Conservation (phyloP, 1,140 invertebrate species). For the Chironomus tepperi region DNA sequence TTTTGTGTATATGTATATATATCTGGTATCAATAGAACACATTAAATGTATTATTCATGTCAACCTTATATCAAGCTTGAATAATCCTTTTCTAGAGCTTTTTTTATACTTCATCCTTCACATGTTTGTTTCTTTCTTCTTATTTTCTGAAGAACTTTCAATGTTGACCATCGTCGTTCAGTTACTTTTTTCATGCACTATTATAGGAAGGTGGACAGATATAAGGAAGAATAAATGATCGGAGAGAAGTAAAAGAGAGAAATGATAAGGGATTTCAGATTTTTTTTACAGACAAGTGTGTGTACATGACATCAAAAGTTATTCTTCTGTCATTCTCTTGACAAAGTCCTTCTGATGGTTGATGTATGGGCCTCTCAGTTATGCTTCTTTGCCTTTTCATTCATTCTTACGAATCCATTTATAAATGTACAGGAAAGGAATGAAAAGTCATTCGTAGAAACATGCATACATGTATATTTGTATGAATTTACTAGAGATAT, state of each 20-base stretch:
- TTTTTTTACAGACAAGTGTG: neutral
- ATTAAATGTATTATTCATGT: slow-evolving; percentile 10
- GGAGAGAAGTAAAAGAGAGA: neutral
- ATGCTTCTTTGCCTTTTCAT: too few relatives aligned
- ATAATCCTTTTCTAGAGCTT: neutral
- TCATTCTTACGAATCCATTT: too few relatives aligned
- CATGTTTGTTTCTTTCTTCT: neutral
- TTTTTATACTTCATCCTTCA: too few relatives aligned
- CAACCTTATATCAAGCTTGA: neutral
- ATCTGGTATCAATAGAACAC: neutral
- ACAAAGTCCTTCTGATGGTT: neutral
- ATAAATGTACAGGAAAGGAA: too few relatives aligned
- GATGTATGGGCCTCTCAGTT: neutral
- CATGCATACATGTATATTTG: too few relatives aligned
- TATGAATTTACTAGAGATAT: too few relatives aligned
- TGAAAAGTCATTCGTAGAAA: too few relatives aligned
- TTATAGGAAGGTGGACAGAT: neutral
- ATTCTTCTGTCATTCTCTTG: neutral
- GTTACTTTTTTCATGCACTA: neutral
- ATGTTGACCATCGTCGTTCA: neutral
- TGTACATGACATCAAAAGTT: neutral
- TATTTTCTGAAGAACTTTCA: neutral
- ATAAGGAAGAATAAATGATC: neutral
- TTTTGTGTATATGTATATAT: too few relatives aligned
- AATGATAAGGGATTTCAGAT: neutral